Base-by-base conservation (phyloP, 1,140 invertebrate species). In the Spodoptera litura region DNA sequence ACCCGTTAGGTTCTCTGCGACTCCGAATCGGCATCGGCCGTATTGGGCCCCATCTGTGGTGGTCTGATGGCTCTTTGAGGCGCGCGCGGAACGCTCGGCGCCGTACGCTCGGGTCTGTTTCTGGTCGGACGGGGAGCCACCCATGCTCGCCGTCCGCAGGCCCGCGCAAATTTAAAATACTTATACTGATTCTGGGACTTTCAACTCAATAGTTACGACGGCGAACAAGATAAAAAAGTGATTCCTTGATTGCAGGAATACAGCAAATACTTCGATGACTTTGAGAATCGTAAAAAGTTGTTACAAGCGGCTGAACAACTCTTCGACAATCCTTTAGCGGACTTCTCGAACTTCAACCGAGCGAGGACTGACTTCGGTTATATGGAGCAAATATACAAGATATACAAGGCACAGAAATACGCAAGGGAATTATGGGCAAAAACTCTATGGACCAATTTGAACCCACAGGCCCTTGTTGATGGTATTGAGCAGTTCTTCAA, bases 401-500 rank as follows among this genome's bases (percentile, higher is more conserved):
- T 99, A 11, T 99, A 98, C 85, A 96, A 96, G 85, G 94, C 96
- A 2, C 98, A 98, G 91, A 97, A 96, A 92, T 95, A 96, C 73
- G 96, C 96, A 0, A 95, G 97, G 35, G 96, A 98, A 66, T 83
- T 95, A 2, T 99, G 98, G 98, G 96, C 97, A 5, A 97, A 97
- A 88, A 98, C 97, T 0, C 91, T 98, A 5, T 99, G 98, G 98
- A 96, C 95, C 2, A 96, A 99, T 91, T 95, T 99, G 11, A 97
- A 98, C 92, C 96, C 98, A 1, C 96, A 97, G 83, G 95, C 96
- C 4, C 91, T 99, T 4, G 96, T 97, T 20, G 97, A 98, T 78
- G 98, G 98, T 13, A 98, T 99, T 86, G 98, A 99, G 77, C 95
- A 95, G 58, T 98, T 97, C 91, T 92, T 99, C 35, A 97, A 97